phyloP scores from a whole-genome alignment of 2,888 invertebrate genomes.

The Nephrocerus scutellatus region DNA sequence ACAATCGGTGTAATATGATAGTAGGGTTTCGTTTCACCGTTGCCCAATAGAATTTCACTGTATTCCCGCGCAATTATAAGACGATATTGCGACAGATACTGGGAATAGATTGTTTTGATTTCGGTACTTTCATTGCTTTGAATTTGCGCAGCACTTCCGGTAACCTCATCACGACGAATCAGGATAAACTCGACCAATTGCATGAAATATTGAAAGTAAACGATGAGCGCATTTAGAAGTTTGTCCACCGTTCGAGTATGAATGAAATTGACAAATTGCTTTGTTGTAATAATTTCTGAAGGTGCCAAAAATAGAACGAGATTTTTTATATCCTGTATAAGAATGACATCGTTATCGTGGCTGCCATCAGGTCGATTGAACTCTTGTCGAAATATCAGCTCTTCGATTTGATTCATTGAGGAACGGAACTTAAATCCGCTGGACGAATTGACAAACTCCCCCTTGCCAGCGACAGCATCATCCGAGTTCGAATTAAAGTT shows the following conservation, averaged over 20 bases:
- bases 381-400: slow-evolving; percentile 36
- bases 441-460: slow-evolving; percentile 26
- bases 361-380: slow-evolving; percentile 28
- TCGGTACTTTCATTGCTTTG: slow-evolving; percentile 36
- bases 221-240: slow-evolving; percentile 38
- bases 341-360: slow-evolving; percentile 35
- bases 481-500: slow-evolving; percentile 28
- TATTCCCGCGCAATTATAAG: slow-evolving; percentile 43
- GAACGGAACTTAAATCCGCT: slow-evolving; percentile 35
- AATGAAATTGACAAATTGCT: slow-evolving; percentile 36
- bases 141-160: slow-evolving; percentile 32
- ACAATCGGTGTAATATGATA: slow-evolving; percentile 36
- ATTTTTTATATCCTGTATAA: slow-evolving; percentile 40
- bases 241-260: slow-evolving; percentile 35
- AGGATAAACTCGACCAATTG: slow-evolving; percentile 40
- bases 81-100: slow-evolving; percentile 38
- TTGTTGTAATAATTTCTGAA: slow-evolving; percentile 28
- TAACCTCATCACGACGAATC: slow-evolving; percentile 39
- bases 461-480: slow-evolving; percentile 16
- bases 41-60: slow-evolving; percentile 36
- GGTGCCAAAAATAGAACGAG: slow-evolving; percentile 40
- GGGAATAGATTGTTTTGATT: slow-evolving; percentile 36
- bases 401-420: slow-evolving; percentile 38
- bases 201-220: slow-evolving; percentile 45
- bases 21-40: slow-evolving; percentile 32